Evolutionary conservation across 2,888 invertebrate genomes (phyloP), one percentile per base, ranked within the genome.

Genomic region (Phalangium opilio): DNA sequence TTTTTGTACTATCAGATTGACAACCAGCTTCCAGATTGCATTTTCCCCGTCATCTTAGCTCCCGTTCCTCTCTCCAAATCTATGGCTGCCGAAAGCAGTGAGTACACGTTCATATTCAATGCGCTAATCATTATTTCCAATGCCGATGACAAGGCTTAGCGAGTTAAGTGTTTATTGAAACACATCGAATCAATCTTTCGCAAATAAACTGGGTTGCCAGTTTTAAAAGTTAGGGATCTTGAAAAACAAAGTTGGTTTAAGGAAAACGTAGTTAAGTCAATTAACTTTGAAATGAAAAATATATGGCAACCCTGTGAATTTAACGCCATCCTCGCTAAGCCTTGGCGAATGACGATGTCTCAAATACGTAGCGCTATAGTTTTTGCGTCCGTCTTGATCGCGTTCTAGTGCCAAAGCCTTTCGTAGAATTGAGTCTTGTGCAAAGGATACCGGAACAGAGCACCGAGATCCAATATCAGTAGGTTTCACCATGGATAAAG

Each of bases 11-110:
- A 49, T 36, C 82, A 91, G 73, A 75, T 95, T 49, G 98, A 98
- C 69, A 93, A 95, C 72, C 96, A 96, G 65, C 73, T 93, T 59
- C 76, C 78, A 21, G 81, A 90, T 61, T 86, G 87, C 55, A 81
- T 93, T 41, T 98, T 96, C 73, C 91, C 90, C 1, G 87, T 93
- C 1, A 80, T 90, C 27, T 70, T 98, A 50, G 89, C 95, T 18
- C 93, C 95, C 0, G 84, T 95, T 43, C 84, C 93, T 18, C 91
- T 86, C 35, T 93, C 96, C 1, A 83, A 84, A 64, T 90, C 89
- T 60, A 79, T 98, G n/a, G 83, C 84, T 39, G 78, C 78, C 45
- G 81, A 82, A 46, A 79, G 78, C 58, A 79, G 82, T 81, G 65
- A 64, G 60, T 17, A 12, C 39, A 18, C 32, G 41, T 3, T 18